Conservation (phyloP, 2,888 invertebrate species). For the Iphiclides podalirius region DNA sequence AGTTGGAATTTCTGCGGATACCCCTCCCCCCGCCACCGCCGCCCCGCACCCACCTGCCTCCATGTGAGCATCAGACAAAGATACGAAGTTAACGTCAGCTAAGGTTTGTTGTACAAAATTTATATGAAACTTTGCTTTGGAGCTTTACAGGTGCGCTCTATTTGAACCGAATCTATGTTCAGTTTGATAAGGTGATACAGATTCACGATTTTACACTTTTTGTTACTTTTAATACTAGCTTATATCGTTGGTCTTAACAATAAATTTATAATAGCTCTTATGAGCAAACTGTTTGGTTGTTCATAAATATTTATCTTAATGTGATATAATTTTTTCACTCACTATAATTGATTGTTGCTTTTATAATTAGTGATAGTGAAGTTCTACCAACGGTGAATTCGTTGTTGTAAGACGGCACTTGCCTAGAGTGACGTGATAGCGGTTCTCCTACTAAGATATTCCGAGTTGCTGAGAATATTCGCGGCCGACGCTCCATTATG, state of each 20-base stretch:
- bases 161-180: slow-evolving; percentile 31
- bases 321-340: not conserved
- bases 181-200: too few relatives aligned
- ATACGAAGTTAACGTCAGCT: slow-evolving; percentile 72
- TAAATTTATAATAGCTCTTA: too few relatives aligned
- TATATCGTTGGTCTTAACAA: too few relatives aligned
- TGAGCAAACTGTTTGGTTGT: too few relatives aligned
- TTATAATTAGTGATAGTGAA: too few relatives aligned
- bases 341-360: too few relatives aligned
- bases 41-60: slow-evolving; percentile 32
- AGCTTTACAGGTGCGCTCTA: slow-evolving; percentile 41
- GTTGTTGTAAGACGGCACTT: slow-evolving; percentile 34
- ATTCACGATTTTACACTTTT: not conserved
- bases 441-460: slow-evolving; percentile 64
- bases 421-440: slow-evolving; percentile 48
- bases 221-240: not conserved
- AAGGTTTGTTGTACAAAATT: slow-evolving; percentile 72
- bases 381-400: slow-evolving; percentile 35
- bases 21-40: slow-evolving; percentile 31
- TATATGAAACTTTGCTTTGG: slow-evolving; percentile 68
- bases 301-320: too few relatives aligned
- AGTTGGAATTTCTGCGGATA: slow-evolving; percentile 54
- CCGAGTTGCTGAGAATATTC: slow-evolving; percentile 53
- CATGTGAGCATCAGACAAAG: slow-evolving; percentile 69
- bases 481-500: slow-evolving; percentile 62